Conservation (phyloP, 2,797 vertebrate genomes). For the Pangasius djambal region DNA sequence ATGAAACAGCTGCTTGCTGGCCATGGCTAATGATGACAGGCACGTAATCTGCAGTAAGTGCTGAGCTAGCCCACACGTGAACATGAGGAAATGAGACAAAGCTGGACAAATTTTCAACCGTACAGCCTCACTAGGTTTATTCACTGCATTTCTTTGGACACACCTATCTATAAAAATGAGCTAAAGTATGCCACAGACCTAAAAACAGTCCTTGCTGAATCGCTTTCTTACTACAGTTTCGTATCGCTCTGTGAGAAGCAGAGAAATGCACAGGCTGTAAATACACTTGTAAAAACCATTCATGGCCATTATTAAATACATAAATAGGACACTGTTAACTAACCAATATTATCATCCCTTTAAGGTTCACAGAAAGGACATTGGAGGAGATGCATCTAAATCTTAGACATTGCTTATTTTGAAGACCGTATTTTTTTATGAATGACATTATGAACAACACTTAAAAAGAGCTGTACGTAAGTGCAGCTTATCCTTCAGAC, state of each 20-base stretch:
- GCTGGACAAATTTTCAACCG: slow-evolving; percentile 20
- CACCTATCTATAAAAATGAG: neutral
- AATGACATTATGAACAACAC: neutral
- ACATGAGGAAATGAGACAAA: slow-evolving; percentile 1
- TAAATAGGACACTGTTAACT: neutral
- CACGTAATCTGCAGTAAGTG: slow-evolving; percentile 51
- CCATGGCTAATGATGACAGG: slow-evolving; percentile 58
- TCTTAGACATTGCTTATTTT: neutral
- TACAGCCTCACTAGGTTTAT: slow-evolving; percentile 16
- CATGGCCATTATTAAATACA: neutral
- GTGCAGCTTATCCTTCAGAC: neutral
- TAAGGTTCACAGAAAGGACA: neutral
- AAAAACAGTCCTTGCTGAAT: neutral
- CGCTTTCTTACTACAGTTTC: neutral
- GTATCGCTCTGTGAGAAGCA: neutral
- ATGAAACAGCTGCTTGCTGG: slow-evolving; percentile 75
- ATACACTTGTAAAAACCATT: neutral
- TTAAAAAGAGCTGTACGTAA: neutral
- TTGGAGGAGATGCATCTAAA: neutral
- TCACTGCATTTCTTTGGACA: neutral
- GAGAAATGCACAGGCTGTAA: neutral
- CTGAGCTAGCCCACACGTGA: slow-evolving; percentile 44
- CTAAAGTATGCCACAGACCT: no score
- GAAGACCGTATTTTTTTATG: neutral
- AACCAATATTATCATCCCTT: neutral